Evolutionary conservation across 2,888 invertebrate species (phyloP).

Genomic region (Agrotis ipsilon): DNA sequence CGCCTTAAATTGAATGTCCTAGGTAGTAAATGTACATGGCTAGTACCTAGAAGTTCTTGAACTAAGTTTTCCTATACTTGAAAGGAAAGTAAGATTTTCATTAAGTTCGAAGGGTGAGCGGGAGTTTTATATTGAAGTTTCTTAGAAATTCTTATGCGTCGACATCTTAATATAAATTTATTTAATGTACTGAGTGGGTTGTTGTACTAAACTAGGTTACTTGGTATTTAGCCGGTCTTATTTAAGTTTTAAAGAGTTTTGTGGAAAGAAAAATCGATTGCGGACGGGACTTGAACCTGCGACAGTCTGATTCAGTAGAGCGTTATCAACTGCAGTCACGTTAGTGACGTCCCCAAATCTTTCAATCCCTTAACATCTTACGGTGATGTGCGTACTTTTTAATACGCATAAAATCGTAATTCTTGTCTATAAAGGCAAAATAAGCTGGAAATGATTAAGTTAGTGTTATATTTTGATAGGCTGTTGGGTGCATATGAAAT

Average conservation of each 20-base stretch:
- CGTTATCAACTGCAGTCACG: too few relatives aligned
- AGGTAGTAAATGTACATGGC: conserved; percentile 1
- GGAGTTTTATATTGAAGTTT: conserved; percentile 29
- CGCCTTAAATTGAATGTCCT: background rate
- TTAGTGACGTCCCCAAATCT: too few relatives aligned
- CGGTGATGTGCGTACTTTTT: too few relatives aligned
- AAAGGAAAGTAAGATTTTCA: conserved; percentile 46
- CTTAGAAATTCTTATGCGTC: conserved; percentile 9
- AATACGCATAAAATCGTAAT: too few relatives aligned
- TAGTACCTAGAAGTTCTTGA: conserved; percentile 16
- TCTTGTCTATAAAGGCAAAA: too few relatives aligned
- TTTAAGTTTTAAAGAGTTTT: background rate
- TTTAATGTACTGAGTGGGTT: conserved; percentile 2
- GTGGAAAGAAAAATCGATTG: too few relatives aligned
- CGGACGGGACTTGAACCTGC: too few relatives aligned
- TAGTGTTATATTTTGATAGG: too few relatives aligned
- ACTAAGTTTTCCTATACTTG: conserved; percentile 23
- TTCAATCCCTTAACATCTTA: too few relatives aligned
- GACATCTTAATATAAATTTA: conserved; percentile 14
- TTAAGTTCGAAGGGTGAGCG: conserved; percentile 18
- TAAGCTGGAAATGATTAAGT: too few relatives aligned
- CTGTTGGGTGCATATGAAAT: too few relatives aligned
- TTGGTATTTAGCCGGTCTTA: background rate
- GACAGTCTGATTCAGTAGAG: too few relatives aligned
- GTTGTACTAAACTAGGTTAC: background rate